Conservation (phyloP, 2,888 invertebrate species). For the Eristalis arbustorum region DNA sequence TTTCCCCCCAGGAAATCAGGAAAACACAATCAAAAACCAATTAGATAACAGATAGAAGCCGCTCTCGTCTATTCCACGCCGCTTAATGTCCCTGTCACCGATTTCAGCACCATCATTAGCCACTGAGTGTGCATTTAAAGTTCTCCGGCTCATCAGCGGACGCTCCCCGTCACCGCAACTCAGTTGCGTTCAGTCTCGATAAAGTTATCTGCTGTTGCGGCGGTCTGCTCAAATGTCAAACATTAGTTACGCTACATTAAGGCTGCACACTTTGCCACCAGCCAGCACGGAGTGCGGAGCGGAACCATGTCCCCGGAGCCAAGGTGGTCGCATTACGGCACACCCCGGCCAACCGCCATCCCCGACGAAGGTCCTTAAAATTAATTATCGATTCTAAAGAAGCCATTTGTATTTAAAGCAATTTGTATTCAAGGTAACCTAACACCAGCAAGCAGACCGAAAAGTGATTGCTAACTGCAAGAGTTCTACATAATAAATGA, state of each 20-base stretch:
- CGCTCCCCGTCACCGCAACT: neutral
- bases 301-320: neutral
- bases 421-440: slow-evolving; percentile 57
- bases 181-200: neutral
- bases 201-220: neutral
- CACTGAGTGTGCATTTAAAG: neutral
- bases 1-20: no score
- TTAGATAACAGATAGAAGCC: no score
- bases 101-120: neutral
- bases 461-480: slow-evolving; percentile 44
- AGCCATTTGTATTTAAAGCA: slow-evolving; percentile 18
- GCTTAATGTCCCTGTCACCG: neutral
- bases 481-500: slow-evolving; percentile 60
- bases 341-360: neutral
- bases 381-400: slow-evolving; percentile 36
- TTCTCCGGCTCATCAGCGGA: neutral
- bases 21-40: no score
- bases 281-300: neutral
- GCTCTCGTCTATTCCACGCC: no score
- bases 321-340: neutral
- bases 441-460: slow-evolving; percentile 36
- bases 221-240: neutral
- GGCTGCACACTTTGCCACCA: neutral
- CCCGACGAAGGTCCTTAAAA: slow-evolving; percentile 5
- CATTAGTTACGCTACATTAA: slow-evolving; percentile 4